Evolutionary conservation across 2,888 invertebrate species (phyloP), one percentile per base, ranked within the genome.

Genomic region (Autographa pulchrina): DNA sequence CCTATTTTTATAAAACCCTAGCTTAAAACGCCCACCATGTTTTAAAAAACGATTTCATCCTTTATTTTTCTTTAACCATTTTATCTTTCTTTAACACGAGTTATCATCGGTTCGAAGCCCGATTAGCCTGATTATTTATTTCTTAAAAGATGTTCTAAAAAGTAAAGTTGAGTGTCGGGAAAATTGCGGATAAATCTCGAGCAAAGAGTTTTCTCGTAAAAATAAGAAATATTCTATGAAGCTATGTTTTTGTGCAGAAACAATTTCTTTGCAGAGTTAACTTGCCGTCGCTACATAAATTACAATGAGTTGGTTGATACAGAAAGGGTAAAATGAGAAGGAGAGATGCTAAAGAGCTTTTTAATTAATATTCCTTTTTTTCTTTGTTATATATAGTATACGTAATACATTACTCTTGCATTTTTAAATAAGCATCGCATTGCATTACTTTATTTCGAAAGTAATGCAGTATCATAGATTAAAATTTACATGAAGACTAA

Each of bases 91-190:
- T 73, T 69, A 74, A 70, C 69, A 71, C 38, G 62, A 71, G 72
- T 78, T 75, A 80, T 62, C 70, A 80, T 74, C 43, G 43, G 74
- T 79, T 78, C 54, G 35, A 18, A 56, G 62, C 56, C 59, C 62
- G 62, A 71, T 72, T 78, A 78, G 25, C 20, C 63, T 69, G 72
- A 41, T 64, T 72, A 64, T 70, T 77, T 77, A 70, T 68, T 72
- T 71, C 70, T 48, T 68, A 65, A 71, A 81, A 82, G 56, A 75
- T 72, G 65, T 73, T 69, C 67, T 70, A n/a, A 75, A 81, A 77
- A 76, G 73, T 65, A 79, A 85, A 85, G 77, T 85, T 85, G 60
- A 73, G 64, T 68, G 75, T 81, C 62, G 74, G 35, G 62, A 75
- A 81, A 67, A 67, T 69, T 9, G 65, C 65, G 32, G 32, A 65